These are phyloP conservation scores for Columba guinea DNA, from an alignment of 2,797 vertebrate species.

Conservation along the genomic window DNA sequence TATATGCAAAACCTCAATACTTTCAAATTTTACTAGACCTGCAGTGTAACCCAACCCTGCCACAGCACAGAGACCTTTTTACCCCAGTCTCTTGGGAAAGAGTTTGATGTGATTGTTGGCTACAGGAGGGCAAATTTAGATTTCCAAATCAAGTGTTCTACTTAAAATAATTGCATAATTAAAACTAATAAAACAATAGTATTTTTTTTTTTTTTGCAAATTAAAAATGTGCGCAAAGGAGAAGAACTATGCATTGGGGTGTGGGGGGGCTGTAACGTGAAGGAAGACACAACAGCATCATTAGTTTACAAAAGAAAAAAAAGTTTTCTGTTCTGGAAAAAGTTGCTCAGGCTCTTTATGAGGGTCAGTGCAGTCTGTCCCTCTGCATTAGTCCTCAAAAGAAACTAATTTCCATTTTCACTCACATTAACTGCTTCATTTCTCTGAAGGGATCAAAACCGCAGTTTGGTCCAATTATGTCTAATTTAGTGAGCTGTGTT, in stretches of 20 bases:
- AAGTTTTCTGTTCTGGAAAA: not conserved
- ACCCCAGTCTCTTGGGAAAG: not conserved
- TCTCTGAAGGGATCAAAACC: constrained; percentile 50
- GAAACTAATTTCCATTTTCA: constrained; percentile 54
- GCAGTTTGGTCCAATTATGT: constrained; percentile 44
- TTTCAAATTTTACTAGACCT: not conserved
- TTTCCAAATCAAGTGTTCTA: not conserved
- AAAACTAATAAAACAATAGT: not conserved
- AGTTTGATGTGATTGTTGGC: not conserved
- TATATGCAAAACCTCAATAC: not conserved
- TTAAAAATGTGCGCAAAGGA: not conserved
- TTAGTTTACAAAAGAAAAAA: not conserved
- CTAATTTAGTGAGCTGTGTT: constrained; percentile 34
- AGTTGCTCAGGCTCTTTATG: not conserved
- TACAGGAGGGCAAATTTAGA: not conserved
- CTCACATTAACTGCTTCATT: constrained; percentile 55
- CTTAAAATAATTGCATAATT: not conserved
- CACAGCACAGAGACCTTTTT: not conserved
- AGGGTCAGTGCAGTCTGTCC: constrained; percentile 54
- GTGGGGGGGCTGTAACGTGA: not conserved
- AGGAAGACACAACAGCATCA: not conserved
- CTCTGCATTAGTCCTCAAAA: constrained; percentile 40
- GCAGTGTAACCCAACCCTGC: not conserved
- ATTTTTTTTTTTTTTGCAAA: not conserved
- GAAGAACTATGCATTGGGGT: not conserved